Evolutionary conservation across 1,140 invertebrate genomes (phyloP), one percentile per base, ranked within the genome.

Genomic region (Galendromus occidentalis): DNA sequence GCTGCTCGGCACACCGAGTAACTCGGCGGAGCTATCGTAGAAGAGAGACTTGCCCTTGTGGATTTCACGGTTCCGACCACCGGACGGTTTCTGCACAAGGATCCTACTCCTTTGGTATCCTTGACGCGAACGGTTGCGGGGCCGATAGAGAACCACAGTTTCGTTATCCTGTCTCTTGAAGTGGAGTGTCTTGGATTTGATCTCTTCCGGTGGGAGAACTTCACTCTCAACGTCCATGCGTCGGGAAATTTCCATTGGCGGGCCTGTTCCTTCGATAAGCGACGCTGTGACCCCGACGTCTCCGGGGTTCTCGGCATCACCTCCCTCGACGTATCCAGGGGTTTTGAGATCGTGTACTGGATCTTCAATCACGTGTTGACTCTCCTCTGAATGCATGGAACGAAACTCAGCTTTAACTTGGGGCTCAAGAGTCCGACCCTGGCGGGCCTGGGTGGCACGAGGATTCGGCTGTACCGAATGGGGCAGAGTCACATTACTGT

Each of bases 81-180:
- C 25, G 4, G 45, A 6, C 14, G 12, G 6, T 9, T 59, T 59
- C 51, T 59, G 51, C 25, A 59, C 51, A 14, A 59, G 33, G 51
- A 59, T 59, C 20, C 51, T n/a, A 25, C 51, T 59, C 33, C 51
- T n/a, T 9, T 59, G 51, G 25, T 59, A 59, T 14, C 51, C 51
- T 25, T 59, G 25, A 2, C 22, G 51, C 25, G 51, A 59, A 25
- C 51, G 51, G 9, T 25, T 59, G 12, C 33, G 25, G 14, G 51
- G 51, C 5, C 51, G 51, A 9, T 59, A 59, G 1, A 59, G 51
- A 22, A 59, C 51, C 2, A 59, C 51, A 25, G 25, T 14, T 1
- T 25, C 51, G 5, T 17, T 59, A 59, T 59, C 51, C 22, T 59
- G 51, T 9, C 25, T 17, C 17, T 33, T 59, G 51, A 59, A 59